Evolutionary conservation across 2,797 vertebrate species (phyloP).

Genomic region (Sternarchorhynchus goeldii): DNA sequence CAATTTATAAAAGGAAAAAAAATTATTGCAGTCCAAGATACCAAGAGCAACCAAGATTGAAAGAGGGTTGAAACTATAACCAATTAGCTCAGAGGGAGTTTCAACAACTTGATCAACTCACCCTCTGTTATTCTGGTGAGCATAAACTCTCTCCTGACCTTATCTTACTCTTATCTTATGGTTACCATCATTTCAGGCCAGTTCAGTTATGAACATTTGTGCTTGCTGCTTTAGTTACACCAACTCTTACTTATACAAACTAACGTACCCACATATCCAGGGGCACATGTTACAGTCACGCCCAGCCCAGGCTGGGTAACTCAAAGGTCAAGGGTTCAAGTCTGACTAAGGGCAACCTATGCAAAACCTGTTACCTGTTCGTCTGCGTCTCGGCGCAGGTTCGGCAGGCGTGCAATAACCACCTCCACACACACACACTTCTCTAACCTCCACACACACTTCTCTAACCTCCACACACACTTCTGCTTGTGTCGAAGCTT

Average conservation of each 20-base stretch:
- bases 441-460: no score
- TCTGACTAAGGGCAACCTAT: constrained; percentile 60
- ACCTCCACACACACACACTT: constrained; percentile 12
- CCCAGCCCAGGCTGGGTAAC: constrained; percentile 12
- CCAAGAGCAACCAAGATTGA: background rate
- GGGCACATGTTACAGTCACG: constrained; percentile 22
- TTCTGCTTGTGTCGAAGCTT: constrained; percentile 32
- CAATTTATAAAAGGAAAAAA: no score
- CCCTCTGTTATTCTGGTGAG: background rate
- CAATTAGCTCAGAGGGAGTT: background rate
- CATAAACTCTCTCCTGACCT: background rate
- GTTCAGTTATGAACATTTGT: constrained; percentile 53
- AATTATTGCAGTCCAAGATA: no score
- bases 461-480: constrained; percentile 7
- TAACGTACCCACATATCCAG: constrained; percentile 24
- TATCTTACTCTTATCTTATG: constrained; percentile 20
- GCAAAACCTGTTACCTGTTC: constrained; percentile 66
- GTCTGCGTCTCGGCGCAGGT: constrained; percentile 59
- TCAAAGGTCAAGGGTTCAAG: constrained; percentile 69
- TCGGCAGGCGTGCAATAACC: constrained; percentile 60
- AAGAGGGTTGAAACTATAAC: background rate
- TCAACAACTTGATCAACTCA: background rate
- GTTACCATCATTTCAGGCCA: background rate
- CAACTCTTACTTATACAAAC: constrained; percentile 23
- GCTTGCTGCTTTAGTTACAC: constrained; percentile 47